Conservation (phyloP, 2,888 invertebrate genomes). For the Brenthis ino region DNA sequence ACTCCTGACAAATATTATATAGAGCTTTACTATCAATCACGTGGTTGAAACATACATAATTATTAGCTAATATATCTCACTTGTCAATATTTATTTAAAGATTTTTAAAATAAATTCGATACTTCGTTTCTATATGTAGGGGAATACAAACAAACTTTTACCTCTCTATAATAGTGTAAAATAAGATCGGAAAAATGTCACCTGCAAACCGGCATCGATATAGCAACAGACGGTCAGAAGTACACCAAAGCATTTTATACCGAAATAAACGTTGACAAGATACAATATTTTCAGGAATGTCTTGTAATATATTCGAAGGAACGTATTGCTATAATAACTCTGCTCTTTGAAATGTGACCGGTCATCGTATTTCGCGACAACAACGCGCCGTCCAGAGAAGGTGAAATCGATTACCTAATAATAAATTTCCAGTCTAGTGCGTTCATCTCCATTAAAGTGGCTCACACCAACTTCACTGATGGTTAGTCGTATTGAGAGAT, state of each 20-base stretch:
- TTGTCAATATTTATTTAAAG: too few species aligned
- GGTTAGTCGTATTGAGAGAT: not conserved
- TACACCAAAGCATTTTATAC: slow-evolving; percentile 15
- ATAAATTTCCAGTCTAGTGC: slow-evolving; percentile 37
- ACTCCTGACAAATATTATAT: too few species aligned
- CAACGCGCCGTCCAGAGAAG: slow-evolving; percentile 30
- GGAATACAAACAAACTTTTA: too few species aligned
- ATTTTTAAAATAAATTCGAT: too few species aligned
- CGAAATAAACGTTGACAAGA: slow-evolving; percentile 32
- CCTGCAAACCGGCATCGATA: slow-evolving; percentile 11
- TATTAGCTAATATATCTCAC: too few species aligned
- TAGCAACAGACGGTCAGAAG: slow-evolving; percentile 9
- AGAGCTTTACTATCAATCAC: too few species aligned
- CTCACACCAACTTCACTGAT: slow-evolving; percentile 16
- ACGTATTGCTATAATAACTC: slow-evolving; percentile 40
- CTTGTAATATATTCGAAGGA: slow-evolving; percentile 37
- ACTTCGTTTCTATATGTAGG: too few species aligned
- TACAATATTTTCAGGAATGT: slow-evolving; percentile 31
- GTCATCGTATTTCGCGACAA: slow-evolving; percentile 36
- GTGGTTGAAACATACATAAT: too few species aligned
- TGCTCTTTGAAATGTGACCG: slow-evolving; percentile 36
- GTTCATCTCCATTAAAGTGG: slow-evolving; percentile 24
- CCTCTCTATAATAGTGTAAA: not conserved
- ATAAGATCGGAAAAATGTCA: slow-evolving; percentile 17
- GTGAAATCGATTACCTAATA: slow-evolving; percentile 39